These are phyloP conservation scores for Pseudochirops corinnae DNA, from an alignment of 2,797 vertebrate species.

Conservation along the genomic window DNA sequence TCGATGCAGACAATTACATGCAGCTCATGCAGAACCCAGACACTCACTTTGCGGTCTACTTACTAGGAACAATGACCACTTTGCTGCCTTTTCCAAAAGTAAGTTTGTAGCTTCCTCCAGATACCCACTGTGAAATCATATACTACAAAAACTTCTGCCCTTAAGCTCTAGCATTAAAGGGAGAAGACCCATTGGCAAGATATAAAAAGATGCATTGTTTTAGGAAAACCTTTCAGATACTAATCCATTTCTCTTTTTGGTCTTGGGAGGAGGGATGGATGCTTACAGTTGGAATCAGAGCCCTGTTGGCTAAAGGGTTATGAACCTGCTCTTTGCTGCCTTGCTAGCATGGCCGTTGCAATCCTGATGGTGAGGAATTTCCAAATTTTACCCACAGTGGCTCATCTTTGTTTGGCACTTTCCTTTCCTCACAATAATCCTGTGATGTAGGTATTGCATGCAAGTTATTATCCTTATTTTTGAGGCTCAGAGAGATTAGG, in stretches of 20 bases:
- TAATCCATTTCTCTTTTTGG: neutral
- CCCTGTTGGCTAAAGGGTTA: neutral
- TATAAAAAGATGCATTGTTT: neutral
- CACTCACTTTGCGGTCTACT: constrained; percentile 9
- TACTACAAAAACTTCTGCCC: neutral
- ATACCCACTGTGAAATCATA: constrained; percentile 25
- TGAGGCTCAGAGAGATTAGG: neutral
- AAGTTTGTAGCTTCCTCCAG: constrained; percentile 18
- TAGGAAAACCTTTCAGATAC: neutral
- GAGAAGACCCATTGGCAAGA: neutral
- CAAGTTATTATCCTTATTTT: neutral
- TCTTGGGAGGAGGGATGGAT: neutral
- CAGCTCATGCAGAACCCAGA: neutral
- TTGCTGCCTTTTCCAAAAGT: constrained; percentile 44
- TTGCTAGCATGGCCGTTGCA: neutral
- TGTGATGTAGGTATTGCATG: no score
- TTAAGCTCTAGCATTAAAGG: neutral
- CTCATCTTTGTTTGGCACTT: neutral
- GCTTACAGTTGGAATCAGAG: neutral
- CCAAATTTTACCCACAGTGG: neutral
- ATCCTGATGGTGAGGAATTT: neutral
- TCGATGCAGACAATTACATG: neutral
- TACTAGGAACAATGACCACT: neutral
- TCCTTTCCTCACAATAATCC: neutral
- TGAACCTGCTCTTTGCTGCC: neutral